Percentiles rank a stretch among this genome's conserved stretches.
These are phyloP conservation scores for Phalacrocorax brasilianus DNA, from an alignment of 2,113 vertebrate genomes.

Conservation along the genomic window DNA sequence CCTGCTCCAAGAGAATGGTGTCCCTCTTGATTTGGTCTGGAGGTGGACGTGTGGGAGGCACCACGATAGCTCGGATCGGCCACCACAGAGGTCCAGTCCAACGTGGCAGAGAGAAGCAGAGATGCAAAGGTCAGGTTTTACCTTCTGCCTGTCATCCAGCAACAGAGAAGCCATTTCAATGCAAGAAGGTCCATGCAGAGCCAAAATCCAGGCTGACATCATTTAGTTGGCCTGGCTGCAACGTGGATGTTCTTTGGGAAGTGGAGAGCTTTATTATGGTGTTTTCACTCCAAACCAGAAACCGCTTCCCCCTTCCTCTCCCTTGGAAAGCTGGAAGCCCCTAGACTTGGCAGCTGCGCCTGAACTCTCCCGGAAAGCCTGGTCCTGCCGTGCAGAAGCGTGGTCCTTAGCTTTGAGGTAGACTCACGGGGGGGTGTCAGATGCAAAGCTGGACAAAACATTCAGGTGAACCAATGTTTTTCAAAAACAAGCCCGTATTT, in stretches of 20 bases:
- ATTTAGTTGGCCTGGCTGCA: neutral
- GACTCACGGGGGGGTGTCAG: neutral
- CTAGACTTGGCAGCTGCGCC: neutral
- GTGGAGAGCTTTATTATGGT: neutral
- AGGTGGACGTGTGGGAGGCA: neutral
- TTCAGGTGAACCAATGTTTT: neutral
- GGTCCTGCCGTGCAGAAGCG: neutral
- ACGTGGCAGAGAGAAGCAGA: neutral
- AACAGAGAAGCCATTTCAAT: neutral
- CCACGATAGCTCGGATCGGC: neutral
- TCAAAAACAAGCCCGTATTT: neutral
- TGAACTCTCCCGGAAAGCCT: neutral
- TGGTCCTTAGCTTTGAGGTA: neutral
- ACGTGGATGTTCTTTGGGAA: neutral
- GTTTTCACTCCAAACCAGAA: neutral
- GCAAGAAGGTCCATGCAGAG: neutral
- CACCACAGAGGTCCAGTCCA: neutral
- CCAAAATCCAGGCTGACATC: neutral
- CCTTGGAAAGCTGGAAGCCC: neutral
- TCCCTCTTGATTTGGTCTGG: neutral
- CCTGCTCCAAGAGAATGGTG: neutral
- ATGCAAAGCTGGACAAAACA: neutral
- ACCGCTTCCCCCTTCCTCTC: fast-evolving
- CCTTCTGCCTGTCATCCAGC: neutral
- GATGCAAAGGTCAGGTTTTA: neutral